Percentiles rank a stretch among this genome's conserved stretches.
phyloP scores from a whole-genome alignment of 2,113 vertebrate genomes.

The Saimiri boliviensis region DNA sequence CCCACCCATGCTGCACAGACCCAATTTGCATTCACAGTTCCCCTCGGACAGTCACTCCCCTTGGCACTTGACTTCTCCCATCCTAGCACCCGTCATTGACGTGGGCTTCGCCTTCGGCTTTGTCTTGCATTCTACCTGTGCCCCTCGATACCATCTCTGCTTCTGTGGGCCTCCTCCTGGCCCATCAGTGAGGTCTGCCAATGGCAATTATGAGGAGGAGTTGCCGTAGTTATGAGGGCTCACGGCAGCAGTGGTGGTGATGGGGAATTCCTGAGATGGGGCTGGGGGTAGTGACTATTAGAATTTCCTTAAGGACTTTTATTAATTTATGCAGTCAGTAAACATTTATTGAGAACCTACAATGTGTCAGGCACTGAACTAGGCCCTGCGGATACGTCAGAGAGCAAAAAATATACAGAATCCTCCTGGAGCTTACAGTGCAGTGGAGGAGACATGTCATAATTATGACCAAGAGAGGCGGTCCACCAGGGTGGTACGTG shows the following conservation, averaged over 20 bases:
- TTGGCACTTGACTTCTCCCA: not conserved
- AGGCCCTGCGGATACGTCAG: not conserved
- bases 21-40: not conserved
- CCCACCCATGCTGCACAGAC: not conserved
- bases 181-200: not conserved
- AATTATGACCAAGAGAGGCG: not conserved
- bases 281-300: not conserved
- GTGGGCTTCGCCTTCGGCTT: not conserved
- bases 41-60: not conserved
- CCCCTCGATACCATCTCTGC: not conserved
- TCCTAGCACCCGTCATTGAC: not conserved
- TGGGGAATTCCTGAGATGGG: not conserved
- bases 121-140: not conserved
- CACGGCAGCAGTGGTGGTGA: accelerated
- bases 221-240: not conserved
- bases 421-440: not conserved
- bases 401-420: not conserved
- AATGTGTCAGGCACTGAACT: not conserved
- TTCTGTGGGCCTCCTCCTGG: not conserved
- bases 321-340: not conserved
- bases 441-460: not conserved
- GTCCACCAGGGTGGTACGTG: too few species aligned
- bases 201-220: not conserved
- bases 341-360: not conserved
- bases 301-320: not conserved